A percentile compares a stretch with the other conserved stretches of the same genome.
Conservation (phyloP, 2,113 vertebrate genomes). For the Trematomus loennbergii region DNA sequence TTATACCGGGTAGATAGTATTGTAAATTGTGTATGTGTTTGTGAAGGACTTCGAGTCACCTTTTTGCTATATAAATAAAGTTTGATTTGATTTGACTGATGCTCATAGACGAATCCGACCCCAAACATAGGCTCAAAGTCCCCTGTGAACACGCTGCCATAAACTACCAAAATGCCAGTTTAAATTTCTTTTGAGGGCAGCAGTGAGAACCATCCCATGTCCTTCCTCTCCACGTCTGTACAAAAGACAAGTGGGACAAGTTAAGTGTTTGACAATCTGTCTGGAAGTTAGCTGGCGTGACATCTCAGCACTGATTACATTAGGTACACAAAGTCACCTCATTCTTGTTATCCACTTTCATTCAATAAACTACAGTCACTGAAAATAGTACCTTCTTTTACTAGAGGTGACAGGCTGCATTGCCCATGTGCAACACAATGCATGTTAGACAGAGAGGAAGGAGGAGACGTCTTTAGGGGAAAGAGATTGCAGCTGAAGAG, state of each 20-base stretch:
- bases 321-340: background rate
- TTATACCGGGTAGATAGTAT: no score
- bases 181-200: slow-evolving; percentile 32
- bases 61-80: no score
- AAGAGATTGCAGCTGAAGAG: slow-evolving; percentile 24
- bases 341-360: no score
- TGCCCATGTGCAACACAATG: slow-evolving; percentile 18
- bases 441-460: background rate
- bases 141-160: background rate
- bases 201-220: slow-evolving; percentile 19
- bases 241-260: background rate
- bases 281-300: slow-evolving; percentile 34
- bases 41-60: no score
- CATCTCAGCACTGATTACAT: slow-evolving; percentile 36
- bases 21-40: no score
- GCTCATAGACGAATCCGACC: slow-evolving; percentile 13
- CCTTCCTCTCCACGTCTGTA: slow-evolving; percentile 16
- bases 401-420: slow-evolving; percentile 5
- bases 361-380: no score
- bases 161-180: slow-evolving; percentile 33
- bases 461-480: slow-evolving; percentile 19
- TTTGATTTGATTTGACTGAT: slow-evolving; percentile 17
- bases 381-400: background rate
- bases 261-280: slow-evolving; percentile 33
- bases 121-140: slow-evolving; percentile 31